Conservation (phyloP, 1,140 invertebrate species). For the Cydia splendana region DNA sequence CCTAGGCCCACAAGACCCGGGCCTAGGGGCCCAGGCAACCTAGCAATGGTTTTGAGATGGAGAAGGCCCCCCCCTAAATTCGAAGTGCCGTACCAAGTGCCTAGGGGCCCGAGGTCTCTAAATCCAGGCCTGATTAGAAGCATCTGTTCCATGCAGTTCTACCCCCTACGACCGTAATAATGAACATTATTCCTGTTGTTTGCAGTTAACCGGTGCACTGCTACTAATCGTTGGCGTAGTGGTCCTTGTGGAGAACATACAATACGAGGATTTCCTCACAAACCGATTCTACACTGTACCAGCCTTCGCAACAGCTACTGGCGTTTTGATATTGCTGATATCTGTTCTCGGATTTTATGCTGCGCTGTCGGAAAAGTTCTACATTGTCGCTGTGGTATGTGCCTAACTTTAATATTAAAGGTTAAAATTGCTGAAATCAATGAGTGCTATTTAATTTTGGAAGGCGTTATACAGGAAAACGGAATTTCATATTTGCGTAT, state of each 20-base stretch:
- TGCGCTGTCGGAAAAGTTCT: slow-evolving; percentile 90
- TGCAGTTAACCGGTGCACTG: slow-evolving; percentile 64
- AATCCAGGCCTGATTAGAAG: too few relatives aligned
- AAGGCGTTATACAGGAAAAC: not conserved
- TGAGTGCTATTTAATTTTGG: not conserved
- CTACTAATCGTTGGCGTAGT: slow-evolving; percentile 54
- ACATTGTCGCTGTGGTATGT: slow-evolving; percentile 88
- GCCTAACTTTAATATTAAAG: not conserved
- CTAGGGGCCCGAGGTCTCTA: too few relatives aligned
- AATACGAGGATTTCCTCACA: slow-evolving; percentile 59
- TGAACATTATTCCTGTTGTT: slow-evolving; percentile 15
- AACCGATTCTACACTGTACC: slow-evolving; percentile 83
- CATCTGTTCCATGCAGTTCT: too few relatives aligned
- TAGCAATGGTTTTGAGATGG: too few relatives aligned
- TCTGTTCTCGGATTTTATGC: slow-evolving; percentile 90
- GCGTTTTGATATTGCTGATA: slow-evolving; percentile 86
- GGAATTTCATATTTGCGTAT: too few relatives aligned
- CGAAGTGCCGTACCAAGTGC: too few relatives aligned
- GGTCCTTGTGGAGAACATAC: slow-evolving; percentile 45
- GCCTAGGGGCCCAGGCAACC: too few relatives aligned
- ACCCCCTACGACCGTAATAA: not conserved
- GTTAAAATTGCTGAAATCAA: not conserved
- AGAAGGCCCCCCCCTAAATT: too few relatives aligned
- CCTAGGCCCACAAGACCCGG: too few relatives aligned
- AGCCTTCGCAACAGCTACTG: slow-evolving; percentile 86